phyloP scores from a whole-genome alignment of 2,888 invertebrate species.

The Drosophila yooni region DNA sequence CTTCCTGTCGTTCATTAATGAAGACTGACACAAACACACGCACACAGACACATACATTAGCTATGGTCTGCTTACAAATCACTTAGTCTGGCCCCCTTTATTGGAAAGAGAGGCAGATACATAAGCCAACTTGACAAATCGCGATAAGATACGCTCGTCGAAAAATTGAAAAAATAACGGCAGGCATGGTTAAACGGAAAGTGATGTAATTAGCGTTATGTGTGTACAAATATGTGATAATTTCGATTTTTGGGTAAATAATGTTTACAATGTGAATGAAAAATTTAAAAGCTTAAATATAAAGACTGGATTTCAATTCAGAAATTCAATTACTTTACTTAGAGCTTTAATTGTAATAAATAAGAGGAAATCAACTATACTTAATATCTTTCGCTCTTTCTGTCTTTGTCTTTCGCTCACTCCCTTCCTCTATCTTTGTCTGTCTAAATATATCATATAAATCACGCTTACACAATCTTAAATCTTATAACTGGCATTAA shows the following conservation, averaged over 20 bases:
- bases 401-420: background rate
- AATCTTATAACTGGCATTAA: background rate
- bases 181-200: background rate
- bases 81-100: slow-evolving; percentile 42
- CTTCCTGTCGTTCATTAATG: slow-evolving; percentile 31
- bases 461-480: background rate
- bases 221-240: background rate
- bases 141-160: background rate
- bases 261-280: background rate
- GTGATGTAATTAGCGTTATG: background rate
- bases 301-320: background rate
- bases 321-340: background rate
- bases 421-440: background rate
- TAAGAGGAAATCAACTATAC: background rate
- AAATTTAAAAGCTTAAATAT: background rate
- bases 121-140: slow-evolving; percentile 11
- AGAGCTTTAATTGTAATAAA: background rate
- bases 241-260: background rate
- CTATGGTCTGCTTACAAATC: slow-evolving; percentile 49
- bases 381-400: background rate
- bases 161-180: background rate
- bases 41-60: background rate
- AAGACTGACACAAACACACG: slow-evolving; percentile 37
- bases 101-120: background rate
- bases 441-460: background rate